These are phyloP conservation scores for Hipparchia sbordonii DNA, from an alignment of 2,888 invertebrate species.

Conservation along the genomic window DNA sequence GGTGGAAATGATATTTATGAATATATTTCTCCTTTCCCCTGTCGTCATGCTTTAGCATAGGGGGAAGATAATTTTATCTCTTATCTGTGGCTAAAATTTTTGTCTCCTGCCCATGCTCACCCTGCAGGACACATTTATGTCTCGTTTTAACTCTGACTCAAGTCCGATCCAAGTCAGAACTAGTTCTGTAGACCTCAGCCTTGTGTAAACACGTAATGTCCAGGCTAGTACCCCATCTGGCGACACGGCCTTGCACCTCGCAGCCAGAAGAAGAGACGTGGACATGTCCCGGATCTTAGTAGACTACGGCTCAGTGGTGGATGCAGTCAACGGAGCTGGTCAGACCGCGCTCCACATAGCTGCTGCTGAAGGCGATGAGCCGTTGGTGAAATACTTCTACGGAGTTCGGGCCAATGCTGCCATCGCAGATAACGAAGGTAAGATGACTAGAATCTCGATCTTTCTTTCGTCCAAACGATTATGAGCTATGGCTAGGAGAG, in stretches of 20 bases:
- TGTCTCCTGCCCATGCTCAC: no score
- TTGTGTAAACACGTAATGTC: neutral
- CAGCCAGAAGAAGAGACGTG: slow-evolving; percentile 95
- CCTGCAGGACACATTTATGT: no score
- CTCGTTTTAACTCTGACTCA: no score
- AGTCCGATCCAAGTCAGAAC: no score
- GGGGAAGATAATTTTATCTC: no score
- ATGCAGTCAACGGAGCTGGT: slow-evolving; percentile 96
- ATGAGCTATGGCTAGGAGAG: no score
- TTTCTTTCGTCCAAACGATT: no score
- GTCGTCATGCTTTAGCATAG: no score
- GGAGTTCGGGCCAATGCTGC: slow-evolving; percentile 97
- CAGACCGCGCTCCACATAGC: slow-evolving; percentile 98
- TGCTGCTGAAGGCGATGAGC: slow-evolving; percentile 97
- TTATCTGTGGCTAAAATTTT: no score
- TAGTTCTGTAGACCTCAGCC: neutral
- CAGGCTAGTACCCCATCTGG: slow-evolving; percentile 92
- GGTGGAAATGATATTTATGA: no score
- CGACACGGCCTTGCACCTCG: slow-evolving; percentile 97
- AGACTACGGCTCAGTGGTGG: slow-evolving; percentile 95
- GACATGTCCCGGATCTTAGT: slow-evolving; percentile 96
- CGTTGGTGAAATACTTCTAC: slow-evolving; percentile 96
- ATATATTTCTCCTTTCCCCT: no score
- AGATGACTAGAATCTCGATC: neutral
- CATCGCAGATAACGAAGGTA: slow-evolving; percentile 95